Evolutionary conservation across 1,140 invertebrate genomes (phyloP), one percentile per base, ranked within the genome.

Genomic region (Sesamia nonagrioides): DNA sequence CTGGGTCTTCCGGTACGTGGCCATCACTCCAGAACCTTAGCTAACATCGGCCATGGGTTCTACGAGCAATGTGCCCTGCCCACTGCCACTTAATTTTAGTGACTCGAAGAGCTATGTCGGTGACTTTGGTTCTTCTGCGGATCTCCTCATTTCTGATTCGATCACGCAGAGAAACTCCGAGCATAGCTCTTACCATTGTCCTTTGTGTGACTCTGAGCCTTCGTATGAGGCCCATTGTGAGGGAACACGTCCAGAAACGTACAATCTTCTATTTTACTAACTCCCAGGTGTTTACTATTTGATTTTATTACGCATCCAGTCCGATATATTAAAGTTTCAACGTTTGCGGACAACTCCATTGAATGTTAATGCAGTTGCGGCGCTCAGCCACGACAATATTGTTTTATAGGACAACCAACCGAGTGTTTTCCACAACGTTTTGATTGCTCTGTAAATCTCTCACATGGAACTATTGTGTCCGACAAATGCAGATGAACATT

Each of bases 371-470:
- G 33, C 50, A 37, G 33, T 18, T 58, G 50, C 27, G 52, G 54
- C 54, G 37, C 35, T 73, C 50, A 73, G 18, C 52, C 11, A 13
- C 17, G 18, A 40, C 52, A 73, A 73, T 73, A 73, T 52, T 73
- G 71, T 73, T 73, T 73, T 73, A 73, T 73, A 21, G 50, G 71
- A 73, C 69, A 52, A 42, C 18, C 13, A 48, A 68, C 40, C 71
- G 37, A 73, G 71, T 73, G 71, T 42, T 73, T 42, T 56, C 37
- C 54, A 58, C 68, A n/a, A 27, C 45, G 63, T 58, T 73, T 58
- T 58, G 71, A 73, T 73, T 73, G 54, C 71, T 73, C 54, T 42
- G 71, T 73, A 73, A 73, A 58, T 73, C 52, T 60, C 37, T 27
- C 52, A 73, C 17, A 37, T n/a, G 40, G 27, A 52, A 73, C 71